phyloP scores from a whole-genome alignment of 2,113 vertebrate species.

The Uropsilus gracilis region DNA sequence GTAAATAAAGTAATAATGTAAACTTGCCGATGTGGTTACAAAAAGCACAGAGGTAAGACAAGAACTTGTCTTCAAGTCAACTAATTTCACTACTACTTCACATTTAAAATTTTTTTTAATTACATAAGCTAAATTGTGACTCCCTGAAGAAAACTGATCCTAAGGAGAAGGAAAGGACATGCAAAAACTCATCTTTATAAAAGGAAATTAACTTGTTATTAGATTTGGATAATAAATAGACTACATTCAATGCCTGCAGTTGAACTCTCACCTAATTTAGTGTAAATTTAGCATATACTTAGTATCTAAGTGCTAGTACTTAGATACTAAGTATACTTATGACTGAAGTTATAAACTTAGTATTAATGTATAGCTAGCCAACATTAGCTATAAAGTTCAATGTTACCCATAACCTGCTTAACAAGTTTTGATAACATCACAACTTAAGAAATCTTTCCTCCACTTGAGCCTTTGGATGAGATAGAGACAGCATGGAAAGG shows the following conservation, averaged over 20 bases:
- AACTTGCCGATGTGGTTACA: not conserved
- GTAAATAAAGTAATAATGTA: not conserved
- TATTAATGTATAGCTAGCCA: not conserved
- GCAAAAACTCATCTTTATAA: not conserved
- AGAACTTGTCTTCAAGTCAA: constrained; percentile 24
- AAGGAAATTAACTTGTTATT: not conserved
- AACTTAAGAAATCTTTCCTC: constrained; percentile 29
- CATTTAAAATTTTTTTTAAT: not conserved
- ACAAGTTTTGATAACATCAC: constrained; percentile 70
- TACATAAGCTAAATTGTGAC: not conserved
- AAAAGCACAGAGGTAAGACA: not conserved
- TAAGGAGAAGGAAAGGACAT: not conserved
- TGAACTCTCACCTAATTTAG: not conserved
- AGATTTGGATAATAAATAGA: not conserved
- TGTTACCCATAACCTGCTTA: constrained; percentile 38
- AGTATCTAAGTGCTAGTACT: no score
- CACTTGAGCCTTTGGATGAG: not conserved
- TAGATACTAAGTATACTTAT: no score
- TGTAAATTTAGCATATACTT: no score
- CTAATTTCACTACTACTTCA: not conserved
- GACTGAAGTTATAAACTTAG: not conserved
- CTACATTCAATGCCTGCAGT: not conserved
- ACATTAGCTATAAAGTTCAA: not conserved
- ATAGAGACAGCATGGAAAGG: constrained; percentile 1
- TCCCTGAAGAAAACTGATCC: not conserved